These are phyloP conservation scores for Caenorhabditis tropicalis DNA, from an alignment of 1,140 invertebrate species.

Conservation along the genomic window DNA sequence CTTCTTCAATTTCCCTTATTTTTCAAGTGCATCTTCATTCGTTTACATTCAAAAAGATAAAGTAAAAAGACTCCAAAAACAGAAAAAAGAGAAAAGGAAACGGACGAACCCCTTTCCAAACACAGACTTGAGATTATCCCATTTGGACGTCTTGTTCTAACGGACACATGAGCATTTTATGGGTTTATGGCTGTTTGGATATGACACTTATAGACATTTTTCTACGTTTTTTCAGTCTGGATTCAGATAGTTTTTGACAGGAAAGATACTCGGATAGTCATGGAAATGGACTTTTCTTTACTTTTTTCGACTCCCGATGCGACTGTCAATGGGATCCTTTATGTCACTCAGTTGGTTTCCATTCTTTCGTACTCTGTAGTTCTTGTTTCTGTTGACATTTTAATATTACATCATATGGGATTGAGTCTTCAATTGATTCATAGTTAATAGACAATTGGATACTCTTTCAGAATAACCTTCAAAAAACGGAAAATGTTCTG, in stretches of 20 bases:
- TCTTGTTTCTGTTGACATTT: too few relatives aligned
- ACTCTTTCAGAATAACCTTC: too few relatives aligned
- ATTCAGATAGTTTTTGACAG: not conserved
- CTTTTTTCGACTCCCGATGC: too few relatives aligned
- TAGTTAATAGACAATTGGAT: too few relatives aligned
- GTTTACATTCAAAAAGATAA: not conserved
- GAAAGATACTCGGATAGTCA: not conserved
- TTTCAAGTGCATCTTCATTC: not conserved
- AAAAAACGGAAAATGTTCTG: too few relatives aligned
- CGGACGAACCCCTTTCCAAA: not conserved
- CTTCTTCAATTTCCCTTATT: not conserved
- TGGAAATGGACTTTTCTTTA: not conserved
- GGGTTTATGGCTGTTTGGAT: not conserved
- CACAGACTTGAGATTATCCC: conserved; percentile 13
- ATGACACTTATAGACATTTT: conserved; percentile 4
- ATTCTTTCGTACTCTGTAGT: too few relatives aligned
- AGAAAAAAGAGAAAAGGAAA: conserved; percentile 12
- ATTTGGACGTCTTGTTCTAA: conserved; percentile 32
- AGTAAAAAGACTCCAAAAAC: not conserved
- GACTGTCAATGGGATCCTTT: too few relatives aligned
- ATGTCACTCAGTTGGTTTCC: too few relatives aligned
- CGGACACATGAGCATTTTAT: conserved; percentile 28
- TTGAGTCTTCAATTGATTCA: too few relatives aligned
- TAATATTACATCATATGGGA: too few relatives aligned
- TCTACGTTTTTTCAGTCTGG: not conserved